Percentiles rank a stretch among this genome's conserved stretches.
These are phyloP conservation scores for Thaumatotibia leucotreta DNA, from an alignment of 1,140 invertebrate species.

Conservation along the genomic window DNA sequence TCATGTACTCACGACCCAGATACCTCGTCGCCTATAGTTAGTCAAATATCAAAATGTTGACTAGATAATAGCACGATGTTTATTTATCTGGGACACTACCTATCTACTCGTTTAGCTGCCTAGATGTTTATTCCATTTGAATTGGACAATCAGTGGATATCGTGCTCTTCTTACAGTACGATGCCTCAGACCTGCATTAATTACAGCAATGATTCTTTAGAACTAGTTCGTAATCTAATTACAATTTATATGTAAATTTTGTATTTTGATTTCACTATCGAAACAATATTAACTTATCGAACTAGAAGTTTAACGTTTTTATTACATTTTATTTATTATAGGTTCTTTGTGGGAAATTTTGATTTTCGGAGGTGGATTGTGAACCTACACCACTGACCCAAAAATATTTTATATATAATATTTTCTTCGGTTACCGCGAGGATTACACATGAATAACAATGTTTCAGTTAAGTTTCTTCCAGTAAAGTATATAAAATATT, in stretches of 20 bases:
- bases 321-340: too few relatives aligned
- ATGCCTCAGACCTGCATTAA: background rate
- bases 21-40: background rate
- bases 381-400: too few relatives aligned
- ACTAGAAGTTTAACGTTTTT: too few relatives aligned
- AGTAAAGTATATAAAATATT: too few relatives aligned
- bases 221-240: background rate
- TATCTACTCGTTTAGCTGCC: background rate
- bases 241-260: background rate
- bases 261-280: background rate
- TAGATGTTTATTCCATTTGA: background rate
- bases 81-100: background rate
- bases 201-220: background rate
- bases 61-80: slow-evolving; percentile 1
- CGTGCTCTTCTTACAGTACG: background rate
- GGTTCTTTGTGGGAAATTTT: too few relatives aligned
- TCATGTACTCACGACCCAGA: background rate
- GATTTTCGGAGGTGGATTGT: too few relatives aligned
- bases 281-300: too few relatives aligned
- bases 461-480: too few relatives aligned
- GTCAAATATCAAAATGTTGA: slow-evolving; percentile 5
- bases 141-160: background rate
- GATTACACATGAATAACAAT: too few relatives aligned
- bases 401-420: too few relatives aligned
- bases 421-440: too few relatives aligned